Conservation (phyloP, 2,888 invertebrate genomes). For the Gortyna flavago region DNA sequence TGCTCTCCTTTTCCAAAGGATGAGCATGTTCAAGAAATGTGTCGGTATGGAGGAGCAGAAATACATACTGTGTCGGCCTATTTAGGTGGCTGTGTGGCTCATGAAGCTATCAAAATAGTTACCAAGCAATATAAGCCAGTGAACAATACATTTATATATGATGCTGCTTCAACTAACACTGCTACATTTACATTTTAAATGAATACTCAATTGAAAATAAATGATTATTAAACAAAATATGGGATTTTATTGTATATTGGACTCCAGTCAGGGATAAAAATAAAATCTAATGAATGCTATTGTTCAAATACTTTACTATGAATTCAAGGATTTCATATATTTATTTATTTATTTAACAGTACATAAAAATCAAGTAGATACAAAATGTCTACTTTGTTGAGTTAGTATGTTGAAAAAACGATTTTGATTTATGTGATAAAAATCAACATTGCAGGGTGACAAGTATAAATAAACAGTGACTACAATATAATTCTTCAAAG, state of each 20-base stretch:
- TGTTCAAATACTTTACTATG: conserved; percentile 69
- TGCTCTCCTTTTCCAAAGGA: conserved; percentile 95
- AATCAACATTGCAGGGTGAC: conserved; percentile 59
- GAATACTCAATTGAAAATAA: conserved; percentile 61
- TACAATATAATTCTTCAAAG: conserved; percentile 83
- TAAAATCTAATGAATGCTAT: conserved; percentile 57
- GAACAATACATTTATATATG: conserved; percentile 98
- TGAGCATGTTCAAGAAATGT: conserved; percentile 98
- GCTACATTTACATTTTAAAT: conserved; percentile 93
- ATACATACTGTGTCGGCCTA: conserved; percentile 98
- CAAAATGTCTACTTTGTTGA: conserved; percentile 66
- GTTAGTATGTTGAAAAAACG: conserved; percentile 67
- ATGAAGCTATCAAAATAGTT: conserved; percentile 98
- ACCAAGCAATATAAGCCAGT: conserved; percentile 99
- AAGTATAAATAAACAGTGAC: conserved; percentile 75
- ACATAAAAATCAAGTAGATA: conserved; percentile 62
- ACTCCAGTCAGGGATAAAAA: conserved; percentile 48
- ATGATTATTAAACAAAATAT: conserved; percentile 58
- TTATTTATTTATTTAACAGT: conserved; percentile 60
- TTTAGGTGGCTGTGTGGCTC: conserved; percentile 97
- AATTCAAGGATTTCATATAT: conserved; percentile 66
- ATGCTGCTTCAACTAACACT: conserved; percentile 97
- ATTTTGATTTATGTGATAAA: conserved; percentile 59
- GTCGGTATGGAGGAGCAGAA: conserved; percentile 98
- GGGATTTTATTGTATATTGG: conserved; percentile 46